Evolutionary conservation across 1,140 invertebrate genomes (phyloP), one percentile per base, ranked within the genome.

Genomic region (Papilio aristodemus): DNA sequence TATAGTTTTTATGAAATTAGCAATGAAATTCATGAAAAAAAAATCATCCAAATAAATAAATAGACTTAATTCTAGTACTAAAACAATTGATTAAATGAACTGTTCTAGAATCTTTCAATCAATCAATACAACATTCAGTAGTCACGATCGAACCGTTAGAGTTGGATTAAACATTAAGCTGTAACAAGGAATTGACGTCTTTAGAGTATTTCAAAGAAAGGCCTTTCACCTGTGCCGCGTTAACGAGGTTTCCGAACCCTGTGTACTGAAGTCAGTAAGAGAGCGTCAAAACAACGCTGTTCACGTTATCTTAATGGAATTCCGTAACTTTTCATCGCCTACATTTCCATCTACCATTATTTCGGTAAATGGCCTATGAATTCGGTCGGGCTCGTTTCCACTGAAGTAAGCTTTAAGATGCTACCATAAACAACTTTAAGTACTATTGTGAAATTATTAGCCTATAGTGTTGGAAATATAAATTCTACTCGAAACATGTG

Each of bases 241-340:
- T 50, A 50, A 50, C 19, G 46, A 54, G 46, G 19, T 54, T 54
- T 54, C 22, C 46, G 46, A 54, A 25, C 46, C 19, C 1, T 25
- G 17, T 11, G 22, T 11, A 54, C 19, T 9, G 9, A 25, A 19
- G 9, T 54, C 41, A 43, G 11, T 54, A 25, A 9, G 22, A 22
- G 19, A 54, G 19, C 19, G 46, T 25, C 11, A 54, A 46, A 54
- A 54, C 46, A 54, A 11, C 46, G 1, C 43, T 19, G 19, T 46
- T 46, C 43, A 10, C 7, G 17, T 46, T 46, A 54, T 54, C 46
- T 54, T 54, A 54, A 54, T 54, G 46, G 43, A 10, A 25, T 22
- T 19, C 14, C 17, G 46, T 22, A 22, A 54, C 19, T 22, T 54
- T 54, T 54, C 17, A 19, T 46, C 17, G 14, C 10, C 17, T 2